phyloP scores from a whole-genome alignment of 2,797 vertebrate species.

The Chiloscyllium punctatum region DNA sequence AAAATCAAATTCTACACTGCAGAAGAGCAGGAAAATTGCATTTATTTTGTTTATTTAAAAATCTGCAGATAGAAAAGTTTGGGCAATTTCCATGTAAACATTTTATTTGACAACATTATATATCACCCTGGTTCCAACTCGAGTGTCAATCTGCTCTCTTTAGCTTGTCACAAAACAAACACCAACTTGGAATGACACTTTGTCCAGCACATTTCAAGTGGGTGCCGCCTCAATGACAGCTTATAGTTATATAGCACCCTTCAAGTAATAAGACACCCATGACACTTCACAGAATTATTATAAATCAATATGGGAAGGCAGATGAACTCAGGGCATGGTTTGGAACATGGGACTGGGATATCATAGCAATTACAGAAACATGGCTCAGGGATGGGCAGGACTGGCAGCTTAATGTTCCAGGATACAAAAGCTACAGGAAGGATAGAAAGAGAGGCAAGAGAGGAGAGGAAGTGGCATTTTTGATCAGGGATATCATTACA shows the following conservation, averaged over 20 bases:
- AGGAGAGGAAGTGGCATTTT: too few species aligned
- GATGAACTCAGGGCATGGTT: too few species aligned
- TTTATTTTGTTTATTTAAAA: neutral
- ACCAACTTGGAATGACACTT: neutral
- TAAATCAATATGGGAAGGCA: neutral
- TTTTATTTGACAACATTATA: neutral
- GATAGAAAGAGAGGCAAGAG: too few species aligned
- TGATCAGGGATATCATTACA: too few species aligned
- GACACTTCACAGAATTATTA: neutral
- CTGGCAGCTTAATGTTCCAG: too few species aligned
- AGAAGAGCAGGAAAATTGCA: neutral
- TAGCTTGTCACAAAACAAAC: neutral
- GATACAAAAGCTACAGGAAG: too few species aligned
- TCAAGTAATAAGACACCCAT: neutral
- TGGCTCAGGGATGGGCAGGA: too few species aligned
- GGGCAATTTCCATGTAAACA: neutral
- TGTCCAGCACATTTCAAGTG: neutral
- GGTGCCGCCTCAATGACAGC: neutral
- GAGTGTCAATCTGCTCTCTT: neutral
- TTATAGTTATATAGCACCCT: neutral
- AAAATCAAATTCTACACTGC: neutral
- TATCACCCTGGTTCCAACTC: neutral
- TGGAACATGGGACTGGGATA: too few species aligned
- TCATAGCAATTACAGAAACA: too few species aligned
- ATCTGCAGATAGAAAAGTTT: neutral